These are phyloP conservation scores for Podotricha telesiphe DNA, from an alignment of 2,888 invertebrate species.

Conservation along the genomic window DNA sequence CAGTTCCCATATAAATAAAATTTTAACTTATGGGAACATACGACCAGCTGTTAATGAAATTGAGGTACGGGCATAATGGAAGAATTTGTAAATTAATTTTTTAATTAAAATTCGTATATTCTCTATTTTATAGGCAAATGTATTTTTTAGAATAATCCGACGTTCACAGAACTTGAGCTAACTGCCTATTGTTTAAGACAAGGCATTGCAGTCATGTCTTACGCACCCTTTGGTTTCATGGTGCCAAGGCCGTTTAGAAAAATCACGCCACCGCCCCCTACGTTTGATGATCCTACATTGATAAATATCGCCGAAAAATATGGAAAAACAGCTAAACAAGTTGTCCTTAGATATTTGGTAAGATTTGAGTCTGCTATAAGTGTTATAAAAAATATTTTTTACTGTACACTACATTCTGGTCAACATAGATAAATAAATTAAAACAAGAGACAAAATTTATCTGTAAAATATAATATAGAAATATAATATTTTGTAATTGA, in stretches of 20 bases:
- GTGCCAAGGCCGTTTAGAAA: conserved; percentile 24
- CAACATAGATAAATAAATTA: no score
- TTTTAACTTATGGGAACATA: conserved; percentile 81
- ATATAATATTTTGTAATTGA: no score
- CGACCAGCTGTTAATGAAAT: conserved; percentile 85
- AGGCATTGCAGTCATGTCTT: conserved; percentile 31
- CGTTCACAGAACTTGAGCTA: conserved; percentile 24
- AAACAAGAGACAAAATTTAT: no score
- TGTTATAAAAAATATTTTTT: neutral
- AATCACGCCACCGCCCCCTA: conserved; percentile 12
- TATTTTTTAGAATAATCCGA: conserved; percentile 29
- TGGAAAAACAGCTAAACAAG: conserved; percentile 85
- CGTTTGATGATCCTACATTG: conserved; percentile 62
- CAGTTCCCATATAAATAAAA: conserved; percentile 85
- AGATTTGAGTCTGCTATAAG: conserved; percentile 32
- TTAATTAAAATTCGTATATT: neutral
- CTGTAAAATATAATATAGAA: no score
- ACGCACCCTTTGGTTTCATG: conserved; percentile 27
- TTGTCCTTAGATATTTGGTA: conserved; percentile 86
- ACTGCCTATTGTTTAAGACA: conserved; percentile 30
- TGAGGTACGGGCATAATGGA: conserved; percentile 58
- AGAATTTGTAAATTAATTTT: neutral
- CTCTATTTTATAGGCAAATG: neutral
- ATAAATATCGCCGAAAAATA: conserved; percentile 84
- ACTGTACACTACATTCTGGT: no score